Evolutionary conservation across 37 sponge, comb jelly and placozoan genomes (phyloP).

Genomic region (Geodia barretti): DNA sequence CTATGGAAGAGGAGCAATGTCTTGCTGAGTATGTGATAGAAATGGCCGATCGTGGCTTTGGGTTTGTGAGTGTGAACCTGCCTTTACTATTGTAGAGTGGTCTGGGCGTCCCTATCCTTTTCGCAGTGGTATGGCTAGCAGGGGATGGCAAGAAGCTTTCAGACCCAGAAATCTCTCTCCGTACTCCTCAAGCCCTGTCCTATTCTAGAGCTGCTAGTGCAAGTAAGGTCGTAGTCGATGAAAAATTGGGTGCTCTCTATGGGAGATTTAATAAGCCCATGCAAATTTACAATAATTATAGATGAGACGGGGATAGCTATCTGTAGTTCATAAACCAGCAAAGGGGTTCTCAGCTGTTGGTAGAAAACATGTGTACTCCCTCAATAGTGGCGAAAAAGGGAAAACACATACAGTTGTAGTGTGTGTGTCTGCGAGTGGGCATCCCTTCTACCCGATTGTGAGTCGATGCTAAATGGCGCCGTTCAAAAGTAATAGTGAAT

Average conservation of each 20-base stretch:
- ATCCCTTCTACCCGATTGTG: slow-evolving; percentile 45
- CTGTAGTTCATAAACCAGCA: slow-evolving; percentile 31
- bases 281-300: slow-evolving; percentile 56
- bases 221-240: slow-evolving; percentile 27
- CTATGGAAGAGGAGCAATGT: slow-evolving; percentile 38
- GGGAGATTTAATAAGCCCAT: slow-evolving; percentile 64
- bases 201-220: slow-evolving; percentile 39
- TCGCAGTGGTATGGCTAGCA: slow-evolving; percentile 25
- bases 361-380: slow-evolving; percentile 30
- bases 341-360: slow-evolving; percentile 49
- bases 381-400: slow-evolving; percentile 51
- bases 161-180: slow-evolving; percentile 29
- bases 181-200: slow-evolving; percentile 58
- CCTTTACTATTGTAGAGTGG: slow-evolving; percentile 38
- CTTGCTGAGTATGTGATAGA: slow-evolving; percentile 26
- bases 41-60: slow-evolving; percentile 57
- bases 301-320: slow-evolving; percentile 44
- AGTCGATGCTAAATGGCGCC: slow-evolving; percentile 20
- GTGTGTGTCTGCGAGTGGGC: slow-evolving; percentile 59
- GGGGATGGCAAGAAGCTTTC: slow-evolving; percentile 65
- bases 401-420: slow-evolving; percentile 58
- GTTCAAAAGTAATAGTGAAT: slow-evolving; percentile 53
- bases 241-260: slow-evolving; percentile 45
- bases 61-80: slow-evolving; percentile 39
- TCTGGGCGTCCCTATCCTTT: slow-evolving; percentile 33